Evolutionary conservation across 30 jellyfish, hydroid and myxozoan genomes (phyloP), one percentile per base, ranked within the genome.

Genomic region (Chrysaora quinquecirrha): DNA sequence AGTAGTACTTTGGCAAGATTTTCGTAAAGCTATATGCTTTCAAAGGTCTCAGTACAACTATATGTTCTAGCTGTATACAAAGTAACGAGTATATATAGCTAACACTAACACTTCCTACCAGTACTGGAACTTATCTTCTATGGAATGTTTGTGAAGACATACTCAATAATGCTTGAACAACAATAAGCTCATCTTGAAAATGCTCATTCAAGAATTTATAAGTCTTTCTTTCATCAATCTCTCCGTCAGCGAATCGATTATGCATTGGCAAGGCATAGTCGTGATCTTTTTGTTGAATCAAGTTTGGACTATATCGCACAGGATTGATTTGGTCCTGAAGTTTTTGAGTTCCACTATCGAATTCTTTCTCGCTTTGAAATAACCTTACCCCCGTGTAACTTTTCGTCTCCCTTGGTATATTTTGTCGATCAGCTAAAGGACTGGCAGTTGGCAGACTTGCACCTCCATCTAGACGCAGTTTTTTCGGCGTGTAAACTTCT

Each of bases 251-350:
- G 35, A 20, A 72, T 7, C 43, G 46, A 43, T 67, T 56, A 22
- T 24, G 30, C 54, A 78, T 76, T 1, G 96, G 97, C 19, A 95
- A 60, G 0, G 99, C 99, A 46, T 95, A 95, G 73, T 95, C 97
- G 85, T 95, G 99, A 20, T 89, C 97, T 64, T 60, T 71, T 16
- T 66, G 49, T 71, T 71, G 85, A 11, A 22, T 54, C 20, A 73
- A 21, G 11, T 21, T 34, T 29, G 43, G 38, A 67, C 27, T 28
- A 19, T 22, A 22, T 18, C 16, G 18, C 7, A 6, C 22, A 31
- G 73, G 74, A 4, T 35, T 71, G 30, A 35, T 73, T 71, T 21
- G 18, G 30, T 23, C 38, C 46, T 19, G 24, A n/a, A 71, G 2
- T n/a, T 23, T 38, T n/a, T 71, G 54, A 38, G 14, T 38, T 38